These are phyloP conservation scores for Hypomecis punctinalis DNA, from an alignment of 2,888 invertebrate genomes.

Conservation along the genomic window DNA sequence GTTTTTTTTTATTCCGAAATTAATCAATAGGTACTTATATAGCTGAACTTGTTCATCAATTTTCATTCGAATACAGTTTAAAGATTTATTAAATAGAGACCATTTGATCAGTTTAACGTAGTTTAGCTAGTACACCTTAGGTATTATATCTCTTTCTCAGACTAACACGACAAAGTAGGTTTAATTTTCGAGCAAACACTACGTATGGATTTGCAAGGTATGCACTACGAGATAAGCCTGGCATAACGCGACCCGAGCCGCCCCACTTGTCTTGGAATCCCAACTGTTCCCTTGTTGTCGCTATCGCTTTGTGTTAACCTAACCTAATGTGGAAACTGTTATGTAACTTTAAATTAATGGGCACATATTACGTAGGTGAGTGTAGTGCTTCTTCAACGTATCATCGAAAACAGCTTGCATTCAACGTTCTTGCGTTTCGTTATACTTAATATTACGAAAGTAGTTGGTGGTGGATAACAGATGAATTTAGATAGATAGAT, in stretches of 20 bases:
- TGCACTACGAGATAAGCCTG: conserved; percentile 56
- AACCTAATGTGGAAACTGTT: conserved; percentile 13
- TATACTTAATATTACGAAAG: too few relatives aligned
- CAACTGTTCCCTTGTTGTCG: conserved; percentile 45
- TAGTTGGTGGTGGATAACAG: too few relatives aligned
- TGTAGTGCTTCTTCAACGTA: too few relatives aligned
- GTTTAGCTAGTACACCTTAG: background rate
- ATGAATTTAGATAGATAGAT: too few relatives aligned
- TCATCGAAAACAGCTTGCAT: too few relatives aligned
- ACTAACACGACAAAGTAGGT: conserved; percentile 27
- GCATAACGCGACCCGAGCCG: conserved; percentile 46
- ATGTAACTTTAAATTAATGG: conserved; percentile 2
- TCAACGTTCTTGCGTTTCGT: too few relatives aligned
- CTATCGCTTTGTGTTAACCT: conserved; percentile 20
- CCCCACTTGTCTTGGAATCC: conserved; percentile 55
- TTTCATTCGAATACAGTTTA: too few relatives aligned
- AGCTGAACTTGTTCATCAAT: too few relatives aligned
- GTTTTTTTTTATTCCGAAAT: too few relatives aligned
- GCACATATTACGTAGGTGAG: background rate
- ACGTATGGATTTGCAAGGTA: conserved; percentile 43
- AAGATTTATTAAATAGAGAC: too few relatives aligned
- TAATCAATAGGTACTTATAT: too few relatives aligned
- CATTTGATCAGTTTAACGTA: too few relatives aligned
- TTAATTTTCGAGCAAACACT: conserved; percentile 45
- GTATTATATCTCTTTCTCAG: conserved; percentile 11